These are phyloP conservation scores for Pica pica DNA, from an alignment of 2,113 vertebrate genomes.

Conservation along the genomic window DNA sequence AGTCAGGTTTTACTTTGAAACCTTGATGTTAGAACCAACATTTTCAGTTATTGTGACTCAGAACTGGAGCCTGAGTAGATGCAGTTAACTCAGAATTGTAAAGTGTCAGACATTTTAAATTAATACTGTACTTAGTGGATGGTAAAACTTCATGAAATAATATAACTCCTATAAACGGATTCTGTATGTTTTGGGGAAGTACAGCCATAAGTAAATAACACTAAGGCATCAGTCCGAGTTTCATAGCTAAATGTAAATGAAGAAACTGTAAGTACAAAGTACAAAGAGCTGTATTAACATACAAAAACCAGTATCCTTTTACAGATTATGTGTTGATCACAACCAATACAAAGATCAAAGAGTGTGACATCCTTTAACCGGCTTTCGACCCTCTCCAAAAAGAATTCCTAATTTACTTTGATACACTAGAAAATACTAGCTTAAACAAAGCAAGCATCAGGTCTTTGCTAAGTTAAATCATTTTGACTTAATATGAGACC, in stretches of 20 bases:
- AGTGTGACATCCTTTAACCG: neutral
- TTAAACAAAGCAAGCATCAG: neutral
- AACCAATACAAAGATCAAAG: neutral
- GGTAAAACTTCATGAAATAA: neutral
- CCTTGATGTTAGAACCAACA: neutral
- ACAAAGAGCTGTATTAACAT: neutral
- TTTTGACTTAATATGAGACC: neutral
- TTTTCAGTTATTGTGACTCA: neutral
- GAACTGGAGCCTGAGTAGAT: neutral
- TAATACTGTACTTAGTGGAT: neutral
- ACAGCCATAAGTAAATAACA: neutral
- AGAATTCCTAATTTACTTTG: neutral
- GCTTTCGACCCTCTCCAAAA: neutral
- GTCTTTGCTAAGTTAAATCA: neutral
- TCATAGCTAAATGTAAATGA: neutral
- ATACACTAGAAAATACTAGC: neutral
- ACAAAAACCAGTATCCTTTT: neutral
- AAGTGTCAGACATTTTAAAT: neutral
- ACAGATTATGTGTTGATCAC: neutral
- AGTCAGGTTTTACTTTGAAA: neutral
- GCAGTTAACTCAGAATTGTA: neutral
- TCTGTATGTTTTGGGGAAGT: neutral
- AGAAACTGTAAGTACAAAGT: neutral
- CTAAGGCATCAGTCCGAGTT: neutral
- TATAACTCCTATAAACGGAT: neutral